Percentiles rank a stretch among this genome's conserved stretches.
Evolutionary conservation across 1,140 invertebrate genomes (phyloP).

Genomic region (Chironomus tepperi): DNA sequence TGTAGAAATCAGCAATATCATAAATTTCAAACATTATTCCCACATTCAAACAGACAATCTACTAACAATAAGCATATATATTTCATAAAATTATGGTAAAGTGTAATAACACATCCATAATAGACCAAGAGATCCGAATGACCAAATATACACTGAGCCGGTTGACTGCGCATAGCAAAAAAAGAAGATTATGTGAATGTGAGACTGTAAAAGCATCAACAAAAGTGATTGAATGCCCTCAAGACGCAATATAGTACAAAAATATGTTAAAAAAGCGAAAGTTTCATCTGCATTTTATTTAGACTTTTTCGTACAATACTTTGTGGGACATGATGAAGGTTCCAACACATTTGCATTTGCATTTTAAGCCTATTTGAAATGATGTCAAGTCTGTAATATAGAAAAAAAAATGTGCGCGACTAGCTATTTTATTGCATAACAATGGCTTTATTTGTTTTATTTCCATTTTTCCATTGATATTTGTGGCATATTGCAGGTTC

Average conservation of each 20-base stretch:
- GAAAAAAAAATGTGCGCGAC: slow-evolving; percentile 6
- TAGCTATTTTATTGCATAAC: neutral
- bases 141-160: neutral
- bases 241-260: slow-evolving; percentile 10
- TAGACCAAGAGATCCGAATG: neutral
- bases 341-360: slow-evolving; percentile 12
- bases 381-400: neutral
- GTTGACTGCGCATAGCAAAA: neutral
- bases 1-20: too few relatives aligned
- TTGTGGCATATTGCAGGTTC: neutral
- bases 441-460: neutral
- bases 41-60: too few relatives aligned
- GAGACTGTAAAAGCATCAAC: too few relatives aligned
- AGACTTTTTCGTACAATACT: neutral
- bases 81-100: too few relatives aligned
- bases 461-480: neutral
- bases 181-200: neutral
- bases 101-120: neutral
- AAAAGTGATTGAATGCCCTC: neutral
- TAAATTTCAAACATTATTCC: too few relatives aligned
- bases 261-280: neutral
- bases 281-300: slow-evolving; percentile 2
- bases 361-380: neutral
- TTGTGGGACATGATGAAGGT: neutral
- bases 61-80: too few relatives aligned